These are phyloP conservation scores for Neolamprologus sp. DNA, from an alignment of 2,113 vertebrate genomes.

Conservation along the genomic window DNA sequence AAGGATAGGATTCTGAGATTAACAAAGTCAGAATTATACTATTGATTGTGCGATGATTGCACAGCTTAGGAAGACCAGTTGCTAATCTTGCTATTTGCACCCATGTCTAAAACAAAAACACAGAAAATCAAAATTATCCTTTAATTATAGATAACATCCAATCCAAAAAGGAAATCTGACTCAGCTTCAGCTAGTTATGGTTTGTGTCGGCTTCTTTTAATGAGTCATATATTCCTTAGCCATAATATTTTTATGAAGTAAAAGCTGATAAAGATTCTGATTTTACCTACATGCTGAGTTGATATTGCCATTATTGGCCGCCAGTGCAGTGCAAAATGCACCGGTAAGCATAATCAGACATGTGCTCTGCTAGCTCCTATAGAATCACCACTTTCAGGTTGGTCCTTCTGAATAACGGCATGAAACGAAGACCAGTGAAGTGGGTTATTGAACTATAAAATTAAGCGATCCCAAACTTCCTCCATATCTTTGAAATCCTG, in stretches of 20 bases:
- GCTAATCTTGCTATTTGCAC: not conserved
- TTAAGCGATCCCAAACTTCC: conserved; percentile 16
- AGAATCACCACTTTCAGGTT: conserved; percentile 2
- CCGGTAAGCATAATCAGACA: not conserved
- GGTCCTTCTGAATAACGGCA: not conserved
- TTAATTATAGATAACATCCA: not conserved
- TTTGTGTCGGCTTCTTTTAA: rapidly evolving
- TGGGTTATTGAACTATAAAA: conserved; percentile 50
- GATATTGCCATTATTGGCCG: not conserved
- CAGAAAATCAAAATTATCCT: not conserved
- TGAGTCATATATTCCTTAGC: not conserved
- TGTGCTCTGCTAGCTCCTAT: not conserved
- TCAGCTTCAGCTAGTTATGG: rapidly evolving
- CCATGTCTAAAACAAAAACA: not conserved
- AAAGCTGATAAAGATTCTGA: not conserved
- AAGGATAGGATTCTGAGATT: not conserved
- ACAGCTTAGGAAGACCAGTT: not conserved
- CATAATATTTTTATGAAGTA: not conserved
- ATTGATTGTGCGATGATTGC: not conserved
- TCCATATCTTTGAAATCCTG: conserved; percentile 23
- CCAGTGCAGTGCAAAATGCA: not conserved
- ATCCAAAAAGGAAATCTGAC: not conserved
- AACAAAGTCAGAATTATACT: not conserved
- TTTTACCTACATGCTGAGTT: not conserved
- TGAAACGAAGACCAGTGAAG: conserved; percentile 20